Conservation (phyloP, 2,888 invertebrate species). For the Stenolophus ochropezus region DNA sequence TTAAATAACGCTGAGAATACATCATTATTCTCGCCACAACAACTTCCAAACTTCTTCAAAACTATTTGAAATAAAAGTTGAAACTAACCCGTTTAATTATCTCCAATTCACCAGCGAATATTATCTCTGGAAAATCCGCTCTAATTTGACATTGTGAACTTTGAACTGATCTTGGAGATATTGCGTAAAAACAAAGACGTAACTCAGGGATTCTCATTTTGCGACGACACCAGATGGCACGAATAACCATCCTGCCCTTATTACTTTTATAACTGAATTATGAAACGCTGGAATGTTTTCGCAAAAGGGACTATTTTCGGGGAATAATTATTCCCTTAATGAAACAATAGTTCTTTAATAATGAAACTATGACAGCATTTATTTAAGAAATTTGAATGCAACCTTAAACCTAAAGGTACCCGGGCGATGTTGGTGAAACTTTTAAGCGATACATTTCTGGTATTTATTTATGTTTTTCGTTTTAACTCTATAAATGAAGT, state of each 20-base stretch:
- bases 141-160: neutral
- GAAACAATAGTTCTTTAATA: no score
- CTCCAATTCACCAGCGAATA: neutral
- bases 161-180: conserved; percentile 1
- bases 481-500: no score
- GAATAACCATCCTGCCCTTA: neutral
- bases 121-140: neutral
- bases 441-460: no score
- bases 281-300: neutral
- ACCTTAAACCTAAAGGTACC: no score
- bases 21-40: neutral
- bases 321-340: neutral
- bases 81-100: neutral
- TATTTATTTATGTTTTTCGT: no score
- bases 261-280: conserved; percentile 41
- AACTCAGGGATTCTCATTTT: neutral
- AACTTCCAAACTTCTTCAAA: neutral
- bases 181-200: neutral
- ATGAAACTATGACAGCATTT: no score
- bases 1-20: conserved; percentile 2
- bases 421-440: no score
- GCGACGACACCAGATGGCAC: neutral
- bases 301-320: neutral
- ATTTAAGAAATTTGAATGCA: no score
- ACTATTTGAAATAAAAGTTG: conserved; percentile 8